Evolutionary conservation across 2,797 vertebrate genomes (phyloP), one percentile per base, ranked within the genome.

Genomic region (Miichthys miiuy): DNA sequence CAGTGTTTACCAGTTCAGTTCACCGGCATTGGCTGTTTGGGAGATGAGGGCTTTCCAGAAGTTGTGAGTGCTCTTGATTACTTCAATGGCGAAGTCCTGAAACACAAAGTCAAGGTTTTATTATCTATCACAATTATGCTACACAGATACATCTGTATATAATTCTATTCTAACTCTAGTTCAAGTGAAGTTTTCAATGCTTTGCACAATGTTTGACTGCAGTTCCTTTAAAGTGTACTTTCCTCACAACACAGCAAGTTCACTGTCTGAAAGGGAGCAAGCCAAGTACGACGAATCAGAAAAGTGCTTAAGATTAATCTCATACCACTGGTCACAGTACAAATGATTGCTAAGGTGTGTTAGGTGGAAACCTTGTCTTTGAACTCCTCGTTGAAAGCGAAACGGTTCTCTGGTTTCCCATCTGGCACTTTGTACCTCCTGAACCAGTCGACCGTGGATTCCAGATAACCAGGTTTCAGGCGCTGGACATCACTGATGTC

Each of bases 371-470:
- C 98, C 97, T 97, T 98, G 94, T 97, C 94, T 94, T 99, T 99
- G 91, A 98, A 99, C 77, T 99, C 96, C 0, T 94, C 96, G 17
- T 97, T 95, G 83, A 99, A 99, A 65, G 98, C 97, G 92, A 99
- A 99, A 63, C 94, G 83, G 91, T 99, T 99, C 91, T 99, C 97
- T 74, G 97, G 97, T 92, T 99, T 99, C 63, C 98, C 98, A 54
- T 99, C 98, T 11, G 98, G 98, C 69, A 99, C 96, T 92, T 99
- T 99, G 95, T 99, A 99, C 74, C 94, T 95, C 92, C 93, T 96
- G 92, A 99, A 99, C 98, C 98, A 99, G 91, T 99, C 97, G 34
- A 98, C 96, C 0, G 98, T 98, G 66, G 97, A 96, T 91, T 99
- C 97, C 72, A 99, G 95, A 82, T 98, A 99, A 20, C 96, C 97